Percentiles rank a stretch among this genome's conserved stretches.
These are phyloP conservation scores for Drosophila melanica DNA, from an alignment of 1,140 invertebrate genomes.

Conservation along the genomic window DNA sequence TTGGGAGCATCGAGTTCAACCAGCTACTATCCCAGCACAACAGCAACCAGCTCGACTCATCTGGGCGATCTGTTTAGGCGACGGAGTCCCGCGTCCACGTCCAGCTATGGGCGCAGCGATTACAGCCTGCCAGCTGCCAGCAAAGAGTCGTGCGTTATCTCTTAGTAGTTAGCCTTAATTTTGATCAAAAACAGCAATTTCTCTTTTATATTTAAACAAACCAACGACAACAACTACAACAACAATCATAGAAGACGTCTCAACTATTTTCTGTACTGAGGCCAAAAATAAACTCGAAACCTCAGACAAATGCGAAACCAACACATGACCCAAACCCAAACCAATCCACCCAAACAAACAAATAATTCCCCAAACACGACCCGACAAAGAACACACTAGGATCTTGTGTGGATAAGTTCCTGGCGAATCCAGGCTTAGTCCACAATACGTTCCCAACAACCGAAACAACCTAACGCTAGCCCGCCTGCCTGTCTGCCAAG, in stretches of 20 bases:
- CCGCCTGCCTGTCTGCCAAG: slow-evolving; percentile 64
- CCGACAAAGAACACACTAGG: slow-evolving; percentile 29
- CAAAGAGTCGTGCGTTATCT: slow-evolving; percentile 83
- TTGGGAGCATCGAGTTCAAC: slow-evolving; percentile 29
- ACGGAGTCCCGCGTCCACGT: slow-evolving; percentile 56
- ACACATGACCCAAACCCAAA: slow-evolving; percentile 26
- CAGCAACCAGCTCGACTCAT: slow-evolving; percentile 55
- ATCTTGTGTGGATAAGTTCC: slow-evolving; percentile 19
- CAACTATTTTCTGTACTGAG: slow-evolving; percentile 73
- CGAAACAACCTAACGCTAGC: slow-evolving; percentile 48
- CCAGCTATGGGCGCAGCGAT: slow-evolving; percentile 44
- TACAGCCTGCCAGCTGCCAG: slow-evolving; percentile 47
- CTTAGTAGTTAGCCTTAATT: slow-evolving; percentile 47
- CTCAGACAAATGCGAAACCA: slow-evolving; percentile 36
- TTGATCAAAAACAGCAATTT: slow-evolving; percentile 57
- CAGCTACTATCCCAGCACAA: slow-evolving; percentile 43
- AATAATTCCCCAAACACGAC: slow-evolving; percentile 9
- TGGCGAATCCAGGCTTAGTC: slow-evolving; percentile 6
- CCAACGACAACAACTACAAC: slow-evolving; percentile 25
- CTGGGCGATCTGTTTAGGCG: slow-evolving; percentile 72
- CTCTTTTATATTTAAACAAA: slow-evolving; percentile 57
- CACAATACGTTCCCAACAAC: slow-evolving; percentile 44
- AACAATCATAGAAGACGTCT: slow-evolving; percentile 55
- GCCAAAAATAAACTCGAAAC: slow-evolving; percentile 25
- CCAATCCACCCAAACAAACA: slow-evolving; percentile 1